A percentile compares a stretch with the other conserved stretches of the same genome.
These are phyloP conservation scores for Creontiades dilutus DNA, from an alignment of 2,888 invertebrate species.

Conservation along the genomic window DNA sequence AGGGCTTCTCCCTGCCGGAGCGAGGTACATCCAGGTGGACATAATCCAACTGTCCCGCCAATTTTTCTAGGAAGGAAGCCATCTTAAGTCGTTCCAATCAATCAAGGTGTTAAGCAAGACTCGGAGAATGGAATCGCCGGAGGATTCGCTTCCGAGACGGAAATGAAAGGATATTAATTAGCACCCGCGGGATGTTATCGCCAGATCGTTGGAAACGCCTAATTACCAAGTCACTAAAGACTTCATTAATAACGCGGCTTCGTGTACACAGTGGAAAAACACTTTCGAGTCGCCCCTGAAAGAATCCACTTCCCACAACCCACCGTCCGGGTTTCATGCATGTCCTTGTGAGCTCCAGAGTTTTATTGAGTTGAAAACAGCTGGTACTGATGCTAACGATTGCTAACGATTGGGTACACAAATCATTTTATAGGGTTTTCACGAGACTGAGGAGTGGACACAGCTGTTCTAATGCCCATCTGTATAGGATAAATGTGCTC, in stretches of 20 bases:
- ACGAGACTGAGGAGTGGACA: no score
- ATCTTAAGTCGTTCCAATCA: background rate
- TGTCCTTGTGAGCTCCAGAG: background rate
- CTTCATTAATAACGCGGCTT: constrained; percentile 14
- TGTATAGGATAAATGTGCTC: no score
- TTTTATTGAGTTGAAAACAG: no score
- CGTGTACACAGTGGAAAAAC: constrained; percentile 20
- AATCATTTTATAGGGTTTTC: no score
- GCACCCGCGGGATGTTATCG: background rate
- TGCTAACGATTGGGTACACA: no score
- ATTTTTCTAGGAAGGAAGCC: no score
- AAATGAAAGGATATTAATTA: constrained; percentile 3
- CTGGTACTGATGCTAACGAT: no score
- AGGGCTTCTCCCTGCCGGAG: no score
- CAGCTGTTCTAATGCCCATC: no score
- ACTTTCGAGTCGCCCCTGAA: background rate
- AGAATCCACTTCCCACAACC: background rate
- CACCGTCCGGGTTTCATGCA: background rate
- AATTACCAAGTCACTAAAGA: constrained; percentile 4
- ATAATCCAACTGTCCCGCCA: no score
- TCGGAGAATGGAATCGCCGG: background rate
- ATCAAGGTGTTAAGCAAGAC: background rate
- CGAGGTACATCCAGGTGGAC: no score
- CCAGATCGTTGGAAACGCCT: background rate
- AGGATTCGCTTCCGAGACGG: background rate